phyloP scores from a whole-genome alignment of 2,797 vertebrate species.

The Anableps anableps region DNA sequence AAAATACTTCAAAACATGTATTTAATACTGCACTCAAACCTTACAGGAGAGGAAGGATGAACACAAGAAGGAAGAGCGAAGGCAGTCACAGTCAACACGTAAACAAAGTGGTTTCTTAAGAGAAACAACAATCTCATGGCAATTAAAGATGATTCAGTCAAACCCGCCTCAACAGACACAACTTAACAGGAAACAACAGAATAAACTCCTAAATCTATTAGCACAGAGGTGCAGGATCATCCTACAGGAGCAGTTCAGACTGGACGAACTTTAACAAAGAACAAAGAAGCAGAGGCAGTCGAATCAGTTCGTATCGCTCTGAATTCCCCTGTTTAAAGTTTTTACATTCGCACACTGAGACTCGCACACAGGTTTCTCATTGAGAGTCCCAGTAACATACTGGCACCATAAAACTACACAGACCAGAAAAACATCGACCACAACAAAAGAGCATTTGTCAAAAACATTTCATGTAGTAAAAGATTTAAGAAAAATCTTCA shows the following conservation, averaged over 20 bases:
- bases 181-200: slow-evolving; percentile 27
- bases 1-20: slow-evolving; percentile 20
- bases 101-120: slow-evolving; percentile 31
- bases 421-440: slow-evolving; percentile 59
- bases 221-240: slow-evolving; percentile 26
- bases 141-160: slow-evolving; percentile 31
- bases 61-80: slow-evolving; percentile 11
- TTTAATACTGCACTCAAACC: slow-evolving; percentile 65
- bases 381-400: slow-evolving; percentile 39
- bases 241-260: slow-evolving; percentile 33
- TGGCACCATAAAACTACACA: slow-evolving; percentile 58
- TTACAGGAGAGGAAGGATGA: not conserved
- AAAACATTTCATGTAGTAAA: slow-evolving; percentile 68
- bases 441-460: slow-evolving; percentile 48
- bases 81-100: slow-evolving; percentile 24
- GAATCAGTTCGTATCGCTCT: slow-evolving; percentile 49
- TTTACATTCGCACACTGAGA: slow-evolving; percentile 48
- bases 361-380: slow-evolving; percentile 27
- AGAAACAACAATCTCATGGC: slow-evolving; percentile 47
- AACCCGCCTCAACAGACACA: slow-evolving; percentile 37
- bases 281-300: slow-evolving; percentile 32
- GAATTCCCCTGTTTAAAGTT: slow-evolving; percentile 51
- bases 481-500: slow-evolving; percentile 59
- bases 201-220: slow-evolving; percentile 28
- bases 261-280: slow-evolving; percentile 17